Evolutionary conservation across 2,888 invertebrate genomes (phyloP).

Genomic region (Tholera decimalis): DNA sequence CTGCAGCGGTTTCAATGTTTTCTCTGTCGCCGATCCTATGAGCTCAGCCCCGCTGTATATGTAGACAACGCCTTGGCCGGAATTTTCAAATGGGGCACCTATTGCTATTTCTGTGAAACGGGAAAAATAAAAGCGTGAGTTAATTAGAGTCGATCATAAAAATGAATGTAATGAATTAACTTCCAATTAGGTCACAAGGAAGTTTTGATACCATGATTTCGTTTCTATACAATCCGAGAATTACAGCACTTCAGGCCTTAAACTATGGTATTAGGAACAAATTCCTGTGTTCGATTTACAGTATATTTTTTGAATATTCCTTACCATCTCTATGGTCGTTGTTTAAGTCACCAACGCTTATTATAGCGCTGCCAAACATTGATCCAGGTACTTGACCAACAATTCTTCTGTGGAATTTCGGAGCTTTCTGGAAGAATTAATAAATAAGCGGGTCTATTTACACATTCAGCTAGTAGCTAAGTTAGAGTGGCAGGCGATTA

Average conservation of each 20-base stretch:
- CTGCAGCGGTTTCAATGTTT: slow-evolving; percentile 23
- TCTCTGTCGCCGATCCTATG: slow-evolving; percentile 4
- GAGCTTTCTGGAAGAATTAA: slow-evolving; percentile 43
- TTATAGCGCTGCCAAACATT: slow-evolving; percentile 69
- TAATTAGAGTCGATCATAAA: neutral
- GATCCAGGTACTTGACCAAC: slow-evolving; percentile 41
- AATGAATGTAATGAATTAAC: too few relatives aligned
- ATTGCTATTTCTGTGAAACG: slow-evolving; percentile 39
- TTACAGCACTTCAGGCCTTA: too few relatives aligned
- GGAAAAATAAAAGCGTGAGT: neutral
- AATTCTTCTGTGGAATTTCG: slow-evolving; percentile 47
- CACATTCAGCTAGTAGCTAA: too few relatives aligned
- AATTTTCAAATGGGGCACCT: slow-evolving; percentile 48
- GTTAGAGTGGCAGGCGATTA: too few relatives aligned
- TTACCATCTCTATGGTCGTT: slow-evolving; percentile 68
- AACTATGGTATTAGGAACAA: too few relatives aligned
- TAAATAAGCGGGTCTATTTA: too few relatives aligned
- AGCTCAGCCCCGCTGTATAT: slow-evolving; percentile 46
- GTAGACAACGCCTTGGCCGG: slow-evolving; percentile 38
- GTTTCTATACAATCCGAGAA: too few relatives aligned
- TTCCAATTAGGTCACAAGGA: too few relatives aligned
- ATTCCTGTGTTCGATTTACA: neutral
- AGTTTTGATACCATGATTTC: too few relatives aligned
- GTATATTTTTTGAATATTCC: neutral
- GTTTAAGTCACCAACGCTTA: slow-evolving; percentile 68